A percentile compares a stretch with the other conserved stretches of the same genome.
Evolutionary conservation across 2,113 vertebrate species (phyloP).

Genomic region (Columba livia): DNA sequence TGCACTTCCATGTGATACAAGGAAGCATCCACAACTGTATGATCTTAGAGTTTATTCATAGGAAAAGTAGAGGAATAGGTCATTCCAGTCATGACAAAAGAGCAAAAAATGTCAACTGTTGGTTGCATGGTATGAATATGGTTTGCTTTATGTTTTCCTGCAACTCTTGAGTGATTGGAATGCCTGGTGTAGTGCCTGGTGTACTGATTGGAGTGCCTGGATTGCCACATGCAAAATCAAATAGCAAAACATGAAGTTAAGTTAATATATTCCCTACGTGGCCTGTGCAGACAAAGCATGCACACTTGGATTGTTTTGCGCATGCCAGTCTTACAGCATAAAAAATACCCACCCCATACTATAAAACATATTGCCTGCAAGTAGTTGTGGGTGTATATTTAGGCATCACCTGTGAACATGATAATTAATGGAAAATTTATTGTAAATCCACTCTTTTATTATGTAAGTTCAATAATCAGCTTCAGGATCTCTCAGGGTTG

Average conservation of each 20-base stretch:
- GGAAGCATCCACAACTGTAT: not conserved
- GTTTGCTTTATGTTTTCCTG: not conserved
- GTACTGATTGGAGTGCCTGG: not conserved
- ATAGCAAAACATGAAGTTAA: not conserved
- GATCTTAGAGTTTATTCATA: not conserved
- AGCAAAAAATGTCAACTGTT: not conserved
- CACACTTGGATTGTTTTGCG: not conserved
- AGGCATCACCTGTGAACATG: not conserved
- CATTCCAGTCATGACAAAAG: not conserved
- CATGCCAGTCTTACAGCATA: not conserved
- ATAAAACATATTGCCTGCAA: not conserved
- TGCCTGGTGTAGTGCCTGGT: not conserved
- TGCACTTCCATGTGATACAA: not conserved
- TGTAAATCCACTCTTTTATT: not conserved
- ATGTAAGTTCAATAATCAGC: not conserved
- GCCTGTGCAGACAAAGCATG: not conserved
- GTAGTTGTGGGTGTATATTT: not conserved
- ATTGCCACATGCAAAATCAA: not conserved
- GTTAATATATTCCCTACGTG: not conserved
- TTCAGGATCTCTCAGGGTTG: not conserved
- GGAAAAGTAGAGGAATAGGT: not conserved
- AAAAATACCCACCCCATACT: not conserved
- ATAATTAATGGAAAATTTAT: not conserved
- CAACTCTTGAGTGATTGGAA: not conserved
- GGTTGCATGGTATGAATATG: fast-evolving